A percentile compares a stretch with the other conserved stretches of the same genome.
phyloP scores from a whole-genome alignment of 2,113 vertebrate species.

The Baryphthengus martii region DNA sequence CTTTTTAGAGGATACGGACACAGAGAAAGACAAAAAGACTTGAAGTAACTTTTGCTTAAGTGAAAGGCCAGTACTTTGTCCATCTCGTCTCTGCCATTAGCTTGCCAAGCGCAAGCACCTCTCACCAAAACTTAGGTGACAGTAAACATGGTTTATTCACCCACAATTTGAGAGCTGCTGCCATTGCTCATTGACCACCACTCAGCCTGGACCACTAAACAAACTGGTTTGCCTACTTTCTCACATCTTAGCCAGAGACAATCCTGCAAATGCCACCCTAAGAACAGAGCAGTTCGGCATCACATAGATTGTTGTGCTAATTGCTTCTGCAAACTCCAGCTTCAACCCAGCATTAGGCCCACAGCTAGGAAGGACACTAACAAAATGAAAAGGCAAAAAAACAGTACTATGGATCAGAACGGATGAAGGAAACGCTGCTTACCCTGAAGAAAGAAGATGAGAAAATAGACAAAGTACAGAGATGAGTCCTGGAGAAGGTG shows the following conservation, averaged over 20 bases:
- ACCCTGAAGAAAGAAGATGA: constrained; percentile 73
- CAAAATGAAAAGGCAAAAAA: constrained; percentile 40
- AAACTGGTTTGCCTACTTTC: background rate
- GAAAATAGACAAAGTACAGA: constrained; percentile 73
- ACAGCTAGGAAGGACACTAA: constrained; percentile 13
- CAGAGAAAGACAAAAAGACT: background rate
- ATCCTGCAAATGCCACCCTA: background rate
- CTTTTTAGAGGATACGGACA: background rate
- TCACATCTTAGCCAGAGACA: background rate
- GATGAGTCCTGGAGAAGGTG: constrained; percentile 69
- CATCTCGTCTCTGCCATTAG: background rate
- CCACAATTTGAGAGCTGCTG: background rate
- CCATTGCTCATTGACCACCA: background rate
- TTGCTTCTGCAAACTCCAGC: background rate
- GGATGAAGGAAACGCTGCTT: constrained; percentile 68
- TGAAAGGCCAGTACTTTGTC: background rate
- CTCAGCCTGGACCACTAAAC: background rate
- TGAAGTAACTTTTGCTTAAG: background rate
- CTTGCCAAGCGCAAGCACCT: background rate
- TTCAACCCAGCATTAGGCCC: background rate
- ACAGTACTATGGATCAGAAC: constrained; percentile 31
- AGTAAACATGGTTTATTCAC: background rate
- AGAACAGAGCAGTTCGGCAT: background rate
- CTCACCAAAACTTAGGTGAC: background rate
- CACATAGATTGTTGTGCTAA: background rate